A percentile compares a stretch with the other conserved stretches of the same genome.
phyloP scores from a whole-genome alignment of 2,113 vertebrate genomes.

The Onychostoma macrolepis region DNA sequence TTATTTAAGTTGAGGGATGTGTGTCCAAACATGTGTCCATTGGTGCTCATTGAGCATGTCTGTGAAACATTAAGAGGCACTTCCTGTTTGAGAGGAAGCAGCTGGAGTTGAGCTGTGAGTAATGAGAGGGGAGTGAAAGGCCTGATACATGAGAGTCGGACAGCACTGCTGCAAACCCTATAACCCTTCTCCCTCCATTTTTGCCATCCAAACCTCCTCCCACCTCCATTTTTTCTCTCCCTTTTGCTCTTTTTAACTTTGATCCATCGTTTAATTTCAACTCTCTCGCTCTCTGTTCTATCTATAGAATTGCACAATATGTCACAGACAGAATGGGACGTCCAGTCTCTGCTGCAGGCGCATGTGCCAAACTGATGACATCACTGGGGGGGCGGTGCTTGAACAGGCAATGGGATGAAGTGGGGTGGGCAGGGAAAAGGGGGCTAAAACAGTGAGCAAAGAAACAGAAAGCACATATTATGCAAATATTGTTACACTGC shows the following conservation, averaged over 20 bases:
- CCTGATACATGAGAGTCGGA: conserved; percentile 51
- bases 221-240: not conserved
- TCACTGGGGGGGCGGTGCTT: not conserved
- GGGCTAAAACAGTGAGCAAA: not conserved
- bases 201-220: not conserved
- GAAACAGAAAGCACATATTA: not conserved
- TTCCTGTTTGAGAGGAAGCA: conserved; percentile 50
- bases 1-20: not conserved
- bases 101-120: conserved; percentile 58
- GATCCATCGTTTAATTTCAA: not conserved
- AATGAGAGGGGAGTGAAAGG: conserved; percentile 6
- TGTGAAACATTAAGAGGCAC: conserved; percentile 44
- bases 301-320: not conserved
- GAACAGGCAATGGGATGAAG: not conserved
- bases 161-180: not conserved
- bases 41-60: not conserved
- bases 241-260: not conserved
- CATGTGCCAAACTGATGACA: conserved; percentile 39
- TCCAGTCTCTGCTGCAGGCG: conserved; percentile 11
- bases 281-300: not conserved
- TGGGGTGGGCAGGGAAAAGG: not conserved
- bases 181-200: not conserved
- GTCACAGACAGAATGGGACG: conserved; percentile 1
- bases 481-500: not conserved
- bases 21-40: not conserved